Conservation (phyloP, 2,888 invertebrate species). For the Xestia c-nigrum region DNA sequence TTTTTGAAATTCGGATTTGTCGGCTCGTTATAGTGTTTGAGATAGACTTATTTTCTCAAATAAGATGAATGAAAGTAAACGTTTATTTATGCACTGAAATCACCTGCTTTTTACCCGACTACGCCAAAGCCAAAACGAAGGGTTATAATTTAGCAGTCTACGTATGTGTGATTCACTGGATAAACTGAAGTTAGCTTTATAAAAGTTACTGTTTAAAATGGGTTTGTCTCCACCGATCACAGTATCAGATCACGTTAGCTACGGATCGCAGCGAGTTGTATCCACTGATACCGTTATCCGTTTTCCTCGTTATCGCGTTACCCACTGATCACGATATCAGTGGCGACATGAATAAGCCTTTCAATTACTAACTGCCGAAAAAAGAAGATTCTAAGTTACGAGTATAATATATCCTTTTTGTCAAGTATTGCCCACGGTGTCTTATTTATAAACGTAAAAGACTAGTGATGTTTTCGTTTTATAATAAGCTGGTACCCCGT, state of each 20-base stretch:
- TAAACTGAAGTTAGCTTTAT: not conserved
- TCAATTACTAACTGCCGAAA: not conserved
- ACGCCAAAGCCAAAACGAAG: too few species aligned
- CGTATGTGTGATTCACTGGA: not conserved
- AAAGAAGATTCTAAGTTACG: not conserved
- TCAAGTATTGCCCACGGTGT: not conserved
- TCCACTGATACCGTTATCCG: too few species aligned
- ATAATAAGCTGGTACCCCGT: not conserved
- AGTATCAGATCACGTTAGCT: too few species aligned
- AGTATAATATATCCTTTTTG: not conserved
- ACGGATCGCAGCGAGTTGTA: too few species aligned
- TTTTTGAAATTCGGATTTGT: conserved; percentile 60
- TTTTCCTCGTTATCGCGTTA: too few species aligned
- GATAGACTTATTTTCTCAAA: conserved; percentile 13
- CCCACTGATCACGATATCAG: too few species aligned
- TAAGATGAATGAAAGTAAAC: not conserved
- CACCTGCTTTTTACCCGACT: conserved; percentile 13
- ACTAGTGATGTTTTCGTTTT: not conserved
- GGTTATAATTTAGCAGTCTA: too few species aligned
- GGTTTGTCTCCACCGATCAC: too few species aligned
- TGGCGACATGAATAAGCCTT: too few species aligned
- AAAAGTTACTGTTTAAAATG: not conserved
- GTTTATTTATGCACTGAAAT: not conserved
- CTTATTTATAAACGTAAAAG: not conserved
- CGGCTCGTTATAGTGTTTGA: conserved; percentile 44